phyloP scores from a whole-genome alignment of 2,888 invertebrate genomes.

The Fragum fragum region DNA sequence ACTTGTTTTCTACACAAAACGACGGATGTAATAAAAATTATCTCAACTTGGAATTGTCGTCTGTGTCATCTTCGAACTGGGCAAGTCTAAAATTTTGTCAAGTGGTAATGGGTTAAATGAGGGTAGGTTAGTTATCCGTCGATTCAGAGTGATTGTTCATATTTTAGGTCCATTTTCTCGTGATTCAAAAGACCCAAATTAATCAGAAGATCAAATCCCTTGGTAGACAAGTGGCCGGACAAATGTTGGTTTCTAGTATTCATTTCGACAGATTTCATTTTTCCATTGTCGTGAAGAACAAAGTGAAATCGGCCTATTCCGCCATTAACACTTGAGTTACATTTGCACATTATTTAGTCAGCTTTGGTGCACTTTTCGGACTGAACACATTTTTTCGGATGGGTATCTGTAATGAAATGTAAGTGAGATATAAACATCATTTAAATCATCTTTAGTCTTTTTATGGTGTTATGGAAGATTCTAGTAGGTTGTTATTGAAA shows the following conservation, averaged over 20 bases:
- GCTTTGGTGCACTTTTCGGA: not conserved
- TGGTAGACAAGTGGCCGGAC: constrained; percentile 2
- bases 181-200: constrained; percentile 1
- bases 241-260: constrained; percentile 21
- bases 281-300: not conserved
- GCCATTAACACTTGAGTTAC: constrained; percentile 5
- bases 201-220: constrained; percentile 9
- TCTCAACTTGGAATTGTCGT: too few relatives aligned
- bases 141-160: too few relatives aligned
- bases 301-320: not conserved
- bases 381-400: too few relatives aligned
- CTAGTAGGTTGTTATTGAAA: too few relatives aligned
- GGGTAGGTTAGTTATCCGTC: too few relatives aligned
- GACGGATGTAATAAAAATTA: too few relatives aligned
- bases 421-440: not conserved
- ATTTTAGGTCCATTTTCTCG: constrained; percentile 1
- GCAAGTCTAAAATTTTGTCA: too few relatives aligned
- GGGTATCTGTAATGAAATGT: constrained; percentile 30
- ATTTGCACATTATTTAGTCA: not conserved
- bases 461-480: too few relatives aligned
- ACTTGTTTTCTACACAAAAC: too few relatives aligned
- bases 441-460: too few relatives aligned
- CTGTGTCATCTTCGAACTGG: too few relatives aligned
- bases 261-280: constrained; percentile 13
- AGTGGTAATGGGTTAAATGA: too few relatives aligned